Evolutionary conservation across 2,797 vertebrate species (phyloP), one percentile per base, ranked within the genome.

Genomic region (Rhabdomys pumilio): DNA sequence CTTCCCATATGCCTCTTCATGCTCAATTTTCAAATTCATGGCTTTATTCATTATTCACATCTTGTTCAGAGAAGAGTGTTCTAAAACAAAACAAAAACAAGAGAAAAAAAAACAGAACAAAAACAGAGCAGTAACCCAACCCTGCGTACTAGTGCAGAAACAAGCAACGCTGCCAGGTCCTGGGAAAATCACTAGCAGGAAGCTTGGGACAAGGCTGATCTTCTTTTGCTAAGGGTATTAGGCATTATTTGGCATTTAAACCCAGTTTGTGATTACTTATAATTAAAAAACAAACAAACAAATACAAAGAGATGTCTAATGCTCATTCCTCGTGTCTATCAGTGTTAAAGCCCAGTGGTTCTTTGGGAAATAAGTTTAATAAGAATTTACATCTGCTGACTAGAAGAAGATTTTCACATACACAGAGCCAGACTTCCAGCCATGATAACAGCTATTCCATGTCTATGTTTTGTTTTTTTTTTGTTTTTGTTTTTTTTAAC

Each of bases 221-320:
- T 41, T 22, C 79, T 7, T 59, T 69, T 79, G 12, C 55, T 80
- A 19, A 20, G 61, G 75, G n/a, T 87, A 26, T 55, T 92, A 20
- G 24, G 61, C 24, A 44, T 82, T 91, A 95, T 69, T 93, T 72
- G 47, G 55, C 19, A 50, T 53, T 73, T 81, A 91, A 89, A 91
- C 6, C 11, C 73, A 19, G 38, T 24, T 41, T 13, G 47, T 59
- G 50, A 55, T n/a, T 87, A 81, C n/a, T 88, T 90, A 69, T 20
- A 93, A 57, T 82, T 73, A 89, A 80, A 80, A 15, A 76, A 61
- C n/a, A 47, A 75, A 88, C n/a, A 65, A 67, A 67, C 65, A 67
- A 34, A 67, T 38, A 67, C 4, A 47, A 85, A 63, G 6, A 1
- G 15, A 76, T 17, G 1, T 65, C 41, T 80, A 92, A 84, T 0